Conservation (phyloP, 2,113 vertebrate species). For the Austrofundulus limnaeus region DNA sequence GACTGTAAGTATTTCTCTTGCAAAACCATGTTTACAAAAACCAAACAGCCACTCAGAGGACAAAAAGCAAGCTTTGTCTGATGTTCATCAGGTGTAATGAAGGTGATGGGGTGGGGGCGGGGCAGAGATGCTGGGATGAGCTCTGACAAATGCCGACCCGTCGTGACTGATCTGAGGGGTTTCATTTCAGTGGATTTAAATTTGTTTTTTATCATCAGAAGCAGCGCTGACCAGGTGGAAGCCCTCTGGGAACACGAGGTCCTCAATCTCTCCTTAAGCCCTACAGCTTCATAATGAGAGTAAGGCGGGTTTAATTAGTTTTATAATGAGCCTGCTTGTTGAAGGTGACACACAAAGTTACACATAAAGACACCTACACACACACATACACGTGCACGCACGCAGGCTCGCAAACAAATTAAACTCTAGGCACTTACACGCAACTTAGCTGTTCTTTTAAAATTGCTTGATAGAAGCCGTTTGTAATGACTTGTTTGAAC, state of each 20-base stretch:
- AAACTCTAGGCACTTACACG: background rate
- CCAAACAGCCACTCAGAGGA: constrained; percentile 11
- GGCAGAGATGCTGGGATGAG: constrained; percentile 30
- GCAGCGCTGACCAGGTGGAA: constrained; percentile 49
- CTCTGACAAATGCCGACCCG: constrained; percentile 40
- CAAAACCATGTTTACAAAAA: constrained; percentile 31
- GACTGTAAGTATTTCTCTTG: constrained; percentile 33
- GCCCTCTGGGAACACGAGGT: constrained; percentile 59
- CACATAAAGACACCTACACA: background rate
- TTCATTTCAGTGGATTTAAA: constrained; percentile 53
- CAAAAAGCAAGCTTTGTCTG: constrained; percentile 6
- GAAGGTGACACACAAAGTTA: constrained; percentile 44
- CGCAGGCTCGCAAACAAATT: constrained; percentile 31
- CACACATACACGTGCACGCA: no score
- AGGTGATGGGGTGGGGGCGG: constrained; percentile 7
- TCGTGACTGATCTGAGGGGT: constrained; percentile 27
- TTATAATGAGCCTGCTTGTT: constrained; percentile 70
- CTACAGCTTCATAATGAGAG: constrained; percentile 63
- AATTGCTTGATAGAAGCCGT: constrained; percentile 10
- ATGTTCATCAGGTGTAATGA: constrained; percentile 10
- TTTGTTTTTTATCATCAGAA: constrained; percentile 59
- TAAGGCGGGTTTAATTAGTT: constrained; percentile 70
- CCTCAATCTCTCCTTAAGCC: constrained; percentile 63
- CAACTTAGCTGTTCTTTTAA: constrained; percentile 8
- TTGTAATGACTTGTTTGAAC: constrained; percentile 21